phyloP scores from a whole-genome alignment of 2,797 vertebrate species.

The Acanthurus lineatus region DNA sequence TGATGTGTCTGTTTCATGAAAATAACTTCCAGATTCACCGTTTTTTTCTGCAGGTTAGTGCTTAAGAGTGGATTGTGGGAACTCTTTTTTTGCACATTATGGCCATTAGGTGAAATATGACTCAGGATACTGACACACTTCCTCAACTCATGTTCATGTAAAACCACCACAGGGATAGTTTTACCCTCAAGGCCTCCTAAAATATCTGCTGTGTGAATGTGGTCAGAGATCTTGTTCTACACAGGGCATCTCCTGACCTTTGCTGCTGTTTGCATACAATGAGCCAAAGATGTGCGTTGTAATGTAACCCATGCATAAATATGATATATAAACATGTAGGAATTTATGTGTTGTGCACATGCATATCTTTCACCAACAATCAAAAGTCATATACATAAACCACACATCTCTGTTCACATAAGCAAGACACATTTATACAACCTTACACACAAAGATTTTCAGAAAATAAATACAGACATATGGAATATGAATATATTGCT shows the following conservation, averaged over 20 bases:
- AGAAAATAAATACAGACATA: not conserved
- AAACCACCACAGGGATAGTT: constrained; percentile 41
- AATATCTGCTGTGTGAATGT: constrained; percentile 44
- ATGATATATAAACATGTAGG: not conserved
- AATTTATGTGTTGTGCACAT: not conserved
- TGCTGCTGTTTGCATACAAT: constrained; percentile 32
- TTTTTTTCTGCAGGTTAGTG: not conserved
- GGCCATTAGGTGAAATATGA: constrained; percentile 53
- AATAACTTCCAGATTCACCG: not conserved
- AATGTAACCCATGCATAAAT: not conserved
- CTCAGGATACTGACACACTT: constrained; percentile 15
- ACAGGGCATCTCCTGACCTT: constrained; percentile 21
- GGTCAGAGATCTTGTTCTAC: constrained; percentile 27
- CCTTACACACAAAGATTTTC: not conserved
- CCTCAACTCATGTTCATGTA: constrained; percentile 21
- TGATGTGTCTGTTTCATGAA: constrained; percentile 1
- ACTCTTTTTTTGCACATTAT: constrained; percentile 38
- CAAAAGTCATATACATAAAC: not conserved
- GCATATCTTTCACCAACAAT: not conserved
- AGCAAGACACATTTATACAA: not conserved
- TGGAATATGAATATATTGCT: not conserved
- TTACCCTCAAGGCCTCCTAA: constrained; percentile 33
- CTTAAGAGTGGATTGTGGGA: constrained; percentile 24
- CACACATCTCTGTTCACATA: not conserved
- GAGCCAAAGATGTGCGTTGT: not conserved